Evolutionary conservation across 2,797 vertebrate species (phyloP).

Genomic region (Antrozous pallidus): DNA sequence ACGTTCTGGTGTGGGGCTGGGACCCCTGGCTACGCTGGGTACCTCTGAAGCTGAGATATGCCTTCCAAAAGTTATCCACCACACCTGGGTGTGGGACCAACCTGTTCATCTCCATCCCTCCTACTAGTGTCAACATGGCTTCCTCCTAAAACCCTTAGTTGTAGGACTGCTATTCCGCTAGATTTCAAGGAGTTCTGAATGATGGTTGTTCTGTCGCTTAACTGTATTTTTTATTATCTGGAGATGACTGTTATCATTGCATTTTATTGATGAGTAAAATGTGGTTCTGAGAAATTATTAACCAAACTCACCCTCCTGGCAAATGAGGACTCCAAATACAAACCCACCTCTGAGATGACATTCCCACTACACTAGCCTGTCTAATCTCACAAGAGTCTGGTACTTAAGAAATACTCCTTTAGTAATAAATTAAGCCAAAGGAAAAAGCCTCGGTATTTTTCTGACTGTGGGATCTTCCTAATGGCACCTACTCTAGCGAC

Average conservation of each 20-base stretch:
- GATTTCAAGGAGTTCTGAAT: neutral
- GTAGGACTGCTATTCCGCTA: neutral
- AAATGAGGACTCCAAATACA: neutral
- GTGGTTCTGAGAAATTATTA: constrained; percentile 38
- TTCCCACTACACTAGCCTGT: neutral
- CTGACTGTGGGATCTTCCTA: neutral
- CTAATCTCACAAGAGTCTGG: neutral
- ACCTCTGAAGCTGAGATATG: neutral
- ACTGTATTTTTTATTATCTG: neutral
- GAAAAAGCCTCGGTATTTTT: neutral
- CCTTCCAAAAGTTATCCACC: neutral
- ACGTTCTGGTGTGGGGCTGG: neutral
- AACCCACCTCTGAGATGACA: neutral
- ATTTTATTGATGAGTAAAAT: constrained; percentile 36
- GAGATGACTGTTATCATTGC: neutral
- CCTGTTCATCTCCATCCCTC: neutral
- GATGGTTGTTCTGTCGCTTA: neutral
- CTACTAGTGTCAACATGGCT: neutral
- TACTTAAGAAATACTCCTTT: constrained; percentile 23
- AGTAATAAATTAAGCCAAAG: constrained; percentile 21
- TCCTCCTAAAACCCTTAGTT: neutral
- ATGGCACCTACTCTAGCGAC: neutral
- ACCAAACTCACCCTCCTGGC: neutral
- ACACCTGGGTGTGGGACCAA: neutral
- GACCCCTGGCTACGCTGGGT: neutral